Percentiles rank a stretch among this genome's conserved stretches.
Evolutionary conservation across 2,888 invertebrate genomes (phyloP).

Genomic region (Ischnus inquisitorius): DNA sequence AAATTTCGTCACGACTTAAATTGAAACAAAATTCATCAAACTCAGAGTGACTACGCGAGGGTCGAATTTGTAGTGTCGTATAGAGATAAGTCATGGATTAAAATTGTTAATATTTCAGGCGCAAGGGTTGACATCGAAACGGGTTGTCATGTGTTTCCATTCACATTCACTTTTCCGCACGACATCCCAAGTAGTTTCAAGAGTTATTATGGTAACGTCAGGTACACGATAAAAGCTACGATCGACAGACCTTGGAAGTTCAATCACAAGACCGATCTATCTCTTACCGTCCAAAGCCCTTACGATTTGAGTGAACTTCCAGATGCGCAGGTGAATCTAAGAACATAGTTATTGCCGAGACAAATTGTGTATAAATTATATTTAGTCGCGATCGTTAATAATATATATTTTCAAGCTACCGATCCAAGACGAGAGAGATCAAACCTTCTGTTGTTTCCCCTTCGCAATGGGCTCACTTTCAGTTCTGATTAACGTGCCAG

Average conservation of each 20-base stretch:
- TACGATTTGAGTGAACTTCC: conserved; percentile 90
- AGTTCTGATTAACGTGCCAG: conserved; percentile 88
- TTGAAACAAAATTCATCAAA: no score
- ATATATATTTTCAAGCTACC: conserved; percentile 66
- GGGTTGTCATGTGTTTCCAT: conserved; percentile 91
- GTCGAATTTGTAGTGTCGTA: not conserved
- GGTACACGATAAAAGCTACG: conserved; percentile 91
- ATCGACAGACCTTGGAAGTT: conserved; percentile 93
- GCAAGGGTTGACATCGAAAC: conserved; percentile 89
- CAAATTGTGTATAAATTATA: no score
- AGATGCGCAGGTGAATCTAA: not conserved
- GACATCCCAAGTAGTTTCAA: conserved; percentile 92
- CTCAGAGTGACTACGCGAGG: not conserved
- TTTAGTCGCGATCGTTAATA: no score
- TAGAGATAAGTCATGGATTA: no score
- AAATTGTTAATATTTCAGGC: conserved; percentile 77
- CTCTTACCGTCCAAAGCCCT: conserved; percentile 92
- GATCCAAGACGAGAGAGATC: conserved; percentile 63
- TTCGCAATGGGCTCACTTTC: conserved; percentile 90
- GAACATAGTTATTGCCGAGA: not conserved
- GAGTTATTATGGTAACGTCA: conserved; percentile 89
- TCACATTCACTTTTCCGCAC: conserved; percentile 90
- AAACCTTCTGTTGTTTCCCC: conserved; percentile 86
- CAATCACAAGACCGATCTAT: conserved; percentile 92
- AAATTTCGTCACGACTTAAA: no score